Conservation (phyloP, 1,140 invertebrate species). For the Lineus longissimus region DNA sequence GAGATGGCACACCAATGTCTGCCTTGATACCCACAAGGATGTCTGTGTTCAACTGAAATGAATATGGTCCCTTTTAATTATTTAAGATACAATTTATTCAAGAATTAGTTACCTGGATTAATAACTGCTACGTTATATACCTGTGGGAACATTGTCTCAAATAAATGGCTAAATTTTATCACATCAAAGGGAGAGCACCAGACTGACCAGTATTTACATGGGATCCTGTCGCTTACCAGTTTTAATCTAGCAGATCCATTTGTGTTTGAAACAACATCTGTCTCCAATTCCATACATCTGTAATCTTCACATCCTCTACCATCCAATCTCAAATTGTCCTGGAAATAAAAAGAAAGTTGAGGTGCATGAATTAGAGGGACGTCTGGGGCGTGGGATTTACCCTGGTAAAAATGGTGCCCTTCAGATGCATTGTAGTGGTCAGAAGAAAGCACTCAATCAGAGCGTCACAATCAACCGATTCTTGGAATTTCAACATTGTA, state of each 20-base stretch:
- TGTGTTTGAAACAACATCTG: conserved; percentile 80
- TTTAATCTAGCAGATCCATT: conserved; percentile 83
- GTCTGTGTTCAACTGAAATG: conserved; percentile 75
- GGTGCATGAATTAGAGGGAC: not conserved
- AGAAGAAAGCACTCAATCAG: not conserved
- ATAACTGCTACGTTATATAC: not conserved
- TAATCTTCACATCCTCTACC: conserved; percentile 81
- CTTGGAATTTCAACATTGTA: not conserved
- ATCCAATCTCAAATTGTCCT: conserved; percentile 85
- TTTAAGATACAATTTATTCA: not conserved
- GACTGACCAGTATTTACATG: not conserved
- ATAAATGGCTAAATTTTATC: not conserved
- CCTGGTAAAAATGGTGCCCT: not conserved
- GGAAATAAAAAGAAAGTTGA: conserved; percentile 25
- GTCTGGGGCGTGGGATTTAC: not conserved
- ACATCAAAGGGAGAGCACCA: conserved; percentile 4
- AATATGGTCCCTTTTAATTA: conserved; percentile 1
- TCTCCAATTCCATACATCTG: conserved; percentile 84
- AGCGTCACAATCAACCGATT: not conserved
- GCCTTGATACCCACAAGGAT: conserved; percentile 88
- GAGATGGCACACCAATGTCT: conserved; percentile 76
- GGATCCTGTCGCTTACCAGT: conserved; percentile 52
- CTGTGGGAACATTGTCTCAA: not conserved
- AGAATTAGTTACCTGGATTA: not conserved
- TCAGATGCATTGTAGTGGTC: not conserved